These are phyloP conservation scores for Deilephila elpenor DNA, from an alignment of 2,888 invertebrate species.

Conservation along the genomic window DNA sequence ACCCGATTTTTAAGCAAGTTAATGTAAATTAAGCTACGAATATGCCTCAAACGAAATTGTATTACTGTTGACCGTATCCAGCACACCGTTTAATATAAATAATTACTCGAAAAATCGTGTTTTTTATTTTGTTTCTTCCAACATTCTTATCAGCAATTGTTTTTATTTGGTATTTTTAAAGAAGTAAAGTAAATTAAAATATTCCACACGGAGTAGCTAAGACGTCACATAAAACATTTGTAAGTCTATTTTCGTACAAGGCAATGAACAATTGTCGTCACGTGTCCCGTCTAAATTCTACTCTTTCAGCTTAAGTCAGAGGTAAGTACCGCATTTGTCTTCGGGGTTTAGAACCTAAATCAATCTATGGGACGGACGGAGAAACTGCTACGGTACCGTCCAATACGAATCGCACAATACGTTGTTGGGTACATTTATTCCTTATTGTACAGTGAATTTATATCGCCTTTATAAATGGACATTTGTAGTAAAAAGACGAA, in stretches of 20 bases:
- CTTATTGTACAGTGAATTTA: constrained; percentile 21
- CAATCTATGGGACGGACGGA: constrained; percentile 29
- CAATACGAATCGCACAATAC: constrained; percentile 15
- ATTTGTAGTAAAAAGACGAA: not conserved
- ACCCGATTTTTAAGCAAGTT: constrained; percentile 30
- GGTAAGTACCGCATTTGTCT: constrained; percentile 33
- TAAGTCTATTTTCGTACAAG: not conserved
- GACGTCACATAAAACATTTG: not conserved
- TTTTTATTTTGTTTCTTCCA: too few relatives aligned
- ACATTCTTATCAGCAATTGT: too few relatives aligned
- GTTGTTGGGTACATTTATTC: constrained; percentile 17
- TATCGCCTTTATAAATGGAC: constrained; percentile 3
- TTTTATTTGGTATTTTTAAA: too few relatives aligned
- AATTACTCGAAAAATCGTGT: too few relatives aligned
- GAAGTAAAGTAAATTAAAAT: too few relatives aligned
- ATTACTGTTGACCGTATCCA: constrained; percentile 29
- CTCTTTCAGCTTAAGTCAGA: constrained; percentile 30
- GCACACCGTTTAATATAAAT: too few relatives aligned
- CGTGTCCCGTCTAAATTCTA: constrained; percentile 30
- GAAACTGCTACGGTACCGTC: constrained; percentile 17
- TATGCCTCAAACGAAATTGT: constrained; percentile 27
- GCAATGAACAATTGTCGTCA: constrained; percentile 30
- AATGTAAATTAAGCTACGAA: constrained; percentile 10
- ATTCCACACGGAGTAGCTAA: not conserved
- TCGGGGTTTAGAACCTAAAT: constrained; percentile 31